Evolutionary conservation across 1,140 invertebrate species (phyloP).

Genomic region (Anastrepha obliqua): DNA sequence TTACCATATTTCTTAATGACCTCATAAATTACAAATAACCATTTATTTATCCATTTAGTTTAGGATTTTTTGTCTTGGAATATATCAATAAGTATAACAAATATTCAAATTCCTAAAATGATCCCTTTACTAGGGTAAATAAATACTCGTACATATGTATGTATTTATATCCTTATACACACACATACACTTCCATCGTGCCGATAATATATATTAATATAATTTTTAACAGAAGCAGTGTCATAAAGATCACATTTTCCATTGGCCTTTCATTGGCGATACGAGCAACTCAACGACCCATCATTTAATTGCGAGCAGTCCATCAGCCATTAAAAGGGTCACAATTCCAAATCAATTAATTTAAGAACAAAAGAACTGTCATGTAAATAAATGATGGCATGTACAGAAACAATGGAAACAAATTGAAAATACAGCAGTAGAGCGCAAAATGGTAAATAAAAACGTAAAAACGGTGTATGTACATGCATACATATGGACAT

Average conservation of each 20-base stretch:
- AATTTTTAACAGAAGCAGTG: not conserved
- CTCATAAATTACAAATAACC: no score
- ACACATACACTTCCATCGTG: not conserved
- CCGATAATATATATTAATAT: not conserved
- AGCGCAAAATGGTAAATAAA: not conserved
- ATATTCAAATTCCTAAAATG: not conserved
- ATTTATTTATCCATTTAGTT: no score
- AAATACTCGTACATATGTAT: not conserved
- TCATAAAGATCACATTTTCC: not conserved
- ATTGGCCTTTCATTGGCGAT: not conserved
- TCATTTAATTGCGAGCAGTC: slow-evolving; percentile 16
- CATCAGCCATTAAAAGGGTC: slow-evolving; percentile 37
- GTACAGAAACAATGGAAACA: not conserved
- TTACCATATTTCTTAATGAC: no score
- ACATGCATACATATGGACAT: not conserved
- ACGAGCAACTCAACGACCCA: not conserved
- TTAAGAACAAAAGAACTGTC: slow-evolving; percentile 36
- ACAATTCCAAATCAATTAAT: slow-evolving; percentile 49
- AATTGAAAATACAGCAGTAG: not conserved
- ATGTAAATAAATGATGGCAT: slow-evolving; percentile 16
- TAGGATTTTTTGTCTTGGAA: no score
- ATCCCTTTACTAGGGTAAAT: no score
- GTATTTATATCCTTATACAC: not conserved
- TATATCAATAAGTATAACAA: not conserved
- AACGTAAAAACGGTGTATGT: not conserved